phyloP scores from a whole-genome alignment of 2,113 vertebrate genomes.

The Gila orcuttii region DNA sequence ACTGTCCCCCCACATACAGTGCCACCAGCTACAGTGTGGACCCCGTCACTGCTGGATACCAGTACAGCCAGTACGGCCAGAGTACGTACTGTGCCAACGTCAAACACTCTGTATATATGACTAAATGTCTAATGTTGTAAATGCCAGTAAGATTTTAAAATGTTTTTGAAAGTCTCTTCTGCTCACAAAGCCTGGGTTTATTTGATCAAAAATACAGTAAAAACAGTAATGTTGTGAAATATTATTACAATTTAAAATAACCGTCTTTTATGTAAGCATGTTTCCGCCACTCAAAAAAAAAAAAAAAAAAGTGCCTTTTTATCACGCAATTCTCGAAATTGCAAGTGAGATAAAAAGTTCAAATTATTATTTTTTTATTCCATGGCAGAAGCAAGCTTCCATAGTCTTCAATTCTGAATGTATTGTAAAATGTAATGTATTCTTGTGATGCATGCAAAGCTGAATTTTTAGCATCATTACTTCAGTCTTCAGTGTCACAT shows the following conservation, averaged over 20 bases:
- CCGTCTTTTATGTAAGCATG: neutral
- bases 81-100: conserved; percentile 79
- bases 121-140: neutral
- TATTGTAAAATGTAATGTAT: neutral
- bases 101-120: neutral
- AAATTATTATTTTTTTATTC: no score
- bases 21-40: conserved; percentile 98
- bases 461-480: neutral
- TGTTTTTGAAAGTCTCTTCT: no score
- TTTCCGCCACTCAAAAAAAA: no score
- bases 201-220: neutral
- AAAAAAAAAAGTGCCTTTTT: no score
- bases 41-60: conserved; percentile 94
- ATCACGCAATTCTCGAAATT: no score
- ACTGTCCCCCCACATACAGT: conserved; percentile 98
- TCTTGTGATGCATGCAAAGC: neutral
- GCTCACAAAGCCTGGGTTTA: neutral
- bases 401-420: neutral
- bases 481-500: neutral
- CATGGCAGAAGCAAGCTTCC: no score
- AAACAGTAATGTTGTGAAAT: neutral
- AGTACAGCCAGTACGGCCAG: conserved; percentile 96
- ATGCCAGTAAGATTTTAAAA: neutral
- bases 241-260: neutral
- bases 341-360: no score